A percentile compares a stretch with the other conserved stretches of the same genome.
phyloP scores from a whole-genome alignment of 2,888 invertebrate genomes.

The Apamea anceps region DNA sequence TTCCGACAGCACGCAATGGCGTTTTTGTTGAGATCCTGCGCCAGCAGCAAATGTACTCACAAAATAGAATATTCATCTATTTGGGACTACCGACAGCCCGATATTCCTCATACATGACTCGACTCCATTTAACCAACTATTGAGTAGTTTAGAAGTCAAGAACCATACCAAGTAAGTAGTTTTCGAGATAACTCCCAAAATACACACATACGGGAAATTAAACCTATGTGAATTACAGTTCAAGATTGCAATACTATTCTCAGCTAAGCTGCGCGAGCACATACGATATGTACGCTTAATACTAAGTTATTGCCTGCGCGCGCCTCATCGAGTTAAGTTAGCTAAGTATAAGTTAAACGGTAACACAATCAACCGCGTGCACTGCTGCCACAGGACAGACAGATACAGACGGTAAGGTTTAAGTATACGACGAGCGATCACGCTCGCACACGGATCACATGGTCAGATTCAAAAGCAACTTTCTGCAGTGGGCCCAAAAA shows the following conservation, averaged over 20 bases:
- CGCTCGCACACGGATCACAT: not conserved
- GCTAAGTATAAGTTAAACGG: constrained; percentile 64
- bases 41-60: not conserved
- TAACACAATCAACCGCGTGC: constrained; percentile 63
- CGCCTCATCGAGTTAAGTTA: constrained; percentile 58
- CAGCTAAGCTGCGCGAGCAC: constrained; percentile 31
- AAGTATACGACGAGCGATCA: not conserved
- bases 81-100: not conserved
- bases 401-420: not conserved
- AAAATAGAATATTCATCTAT: not conserved
- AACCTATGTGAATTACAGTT: constrained; percentile 6
- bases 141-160: not conserved
- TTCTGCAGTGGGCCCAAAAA: not conserved
- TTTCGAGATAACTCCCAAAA: constrained; percentile 11
- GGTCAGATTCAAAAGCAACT: not conserved
- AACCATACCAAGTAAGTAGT: not conserved
- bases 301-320: constrained; percentile 54
- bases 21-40: not conserved
- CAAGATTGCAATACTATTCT: constrained; percentile 25
- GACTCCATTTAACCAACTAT: not conserved
- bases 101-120: not conserved
- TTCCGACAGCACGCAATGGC: not conserved
- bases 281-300: constrained; percentile 51
- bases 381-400: constrained; percentile 17
- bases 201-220: not conserved